Evolutionary conservation across 2,888 invertebrate species (phyloP).

Genomic region (Gnatocerus cornutus): DNA sequence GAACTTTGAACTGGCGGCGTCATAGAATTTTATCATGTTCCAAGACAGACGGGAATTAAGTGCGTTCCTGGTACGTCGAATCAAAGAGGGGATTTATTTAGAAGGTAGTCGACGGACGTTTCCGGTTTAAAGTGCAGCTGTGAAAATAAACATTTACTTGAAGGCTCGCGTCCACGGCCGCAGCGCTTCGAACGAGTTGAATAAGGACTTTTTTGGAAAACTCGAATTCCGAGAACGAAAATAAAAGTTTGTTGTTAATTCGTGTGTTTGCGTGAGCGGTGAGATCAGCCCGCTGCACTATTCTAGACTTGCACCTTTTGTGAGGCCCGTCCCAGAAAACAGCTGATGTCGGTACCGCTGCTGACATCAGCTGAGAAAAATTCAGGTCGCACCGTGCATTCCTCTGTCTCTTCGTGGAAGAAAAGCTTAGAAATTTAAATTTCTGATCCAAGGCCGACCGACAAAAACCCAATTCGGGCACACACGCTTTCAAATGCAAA

Average conservation of each 20-base stretch:
- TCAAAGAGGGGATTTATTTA: constrained; percentile 16
- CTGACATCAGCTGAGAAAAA: constrained; percentile 49
- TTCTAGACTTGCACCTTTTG: constrained; percentile 42
- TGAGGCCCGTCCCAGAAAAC: constrained; percentile 50
- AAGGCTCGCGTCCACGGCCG: not conserved
- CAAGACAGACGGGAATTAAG: not conserved
- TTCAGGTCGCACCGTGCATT: constrained; percentile 46
- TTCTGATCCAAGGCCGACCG: constrained; percentile 27
- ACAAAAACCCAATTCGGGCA: constrained; percentile 20
- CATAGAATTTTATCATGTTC: constrained; percentile 7
- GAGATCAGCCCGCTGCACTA: constrained; percentile 41
- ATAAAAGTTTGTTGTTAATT: constrained; percentile 43
- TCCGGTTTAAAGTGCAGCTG: constrained; percentile 29
- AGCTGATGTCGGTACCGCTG: constrained; percentile 44
- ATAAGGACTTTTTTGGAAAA: no score
- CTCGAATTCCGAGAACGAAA: constrained; percentile 40
- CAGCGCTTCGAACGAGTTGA: no score
- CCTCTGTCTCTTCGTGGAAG: constrained; percentile 6
- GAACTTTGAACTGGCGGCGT: constrained; percentile 8
- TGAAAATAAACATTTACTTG: constrained; percentile 27
- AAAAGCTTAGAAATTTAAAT: constrained; percentile 30
- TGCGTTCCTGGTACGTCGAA: constrained; percentile 4
- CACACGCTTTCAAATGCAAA: constrained; percentile 48
- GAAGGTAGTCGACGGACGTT: constrained; percentile 23
- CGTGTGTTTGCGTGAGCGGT: constrained; percentile 17